Evolutionary conservation across 2,113 vertebrate genomes (phyloP), one percentile per base, ranked within the genome.

Genomic region (Machaerirhynchus nigripectus): DNA sequence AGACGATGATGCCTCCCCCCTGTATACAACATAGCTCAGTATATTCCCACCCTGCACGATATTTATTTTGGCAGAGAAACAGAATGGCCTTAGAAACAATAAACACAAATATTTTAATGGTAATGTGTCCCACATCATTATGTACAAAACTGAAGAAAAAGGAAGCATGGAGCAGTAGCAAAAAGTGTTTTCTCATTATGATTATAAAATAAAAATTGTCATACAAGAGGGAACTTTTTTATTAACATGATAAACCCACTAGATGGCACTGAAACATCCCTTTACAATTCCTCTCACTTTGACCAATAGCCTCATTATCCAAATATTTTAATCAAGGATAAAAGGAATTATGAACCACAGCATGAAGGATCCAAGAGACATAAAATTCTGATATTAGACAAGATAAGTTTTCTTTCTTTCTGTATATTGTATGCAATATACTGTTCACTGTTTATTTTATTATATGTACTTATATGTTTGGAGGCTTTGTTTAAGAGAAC

Each of bases 241-340:
- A 61, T 37, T 56, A 49, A 42, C 56, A 42, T 1, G 3, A 52
- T 46, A 67, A 4, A 42, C 35, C 85, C 96, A 94, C 95, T 94
- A 97, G 96, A 89, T 96, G 95, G 96, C 93, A 95, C 64, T 92
- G 40, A 86, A 95, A 63, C 44, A 84, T 64, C 21, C 85, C 55
- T 86, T 67, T 92, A 84, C 4, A 88, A 70, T 71, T 44, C 31
- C 28, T 76, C 42, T 35, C 15, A 4, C 35, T 81, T 53, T 20
- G 65, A 46, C 18, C 39, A 33, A 61, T 20, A 24, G 24, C 39
- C 30, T 80, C 55, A 64, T 92, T 78, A 74, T 50, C 79, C 17
- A 2, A 47, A 5, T 63, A 56, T 84, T 89, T 74, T 63, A 73
- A 65, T 90, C 39, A 91, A 78, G 24, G 50, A 30, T 76, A 80